phyloP scores from a whole-genome alignment of 2,888 invertebrate species.

The Yponomeuta malinellus region DNA sequence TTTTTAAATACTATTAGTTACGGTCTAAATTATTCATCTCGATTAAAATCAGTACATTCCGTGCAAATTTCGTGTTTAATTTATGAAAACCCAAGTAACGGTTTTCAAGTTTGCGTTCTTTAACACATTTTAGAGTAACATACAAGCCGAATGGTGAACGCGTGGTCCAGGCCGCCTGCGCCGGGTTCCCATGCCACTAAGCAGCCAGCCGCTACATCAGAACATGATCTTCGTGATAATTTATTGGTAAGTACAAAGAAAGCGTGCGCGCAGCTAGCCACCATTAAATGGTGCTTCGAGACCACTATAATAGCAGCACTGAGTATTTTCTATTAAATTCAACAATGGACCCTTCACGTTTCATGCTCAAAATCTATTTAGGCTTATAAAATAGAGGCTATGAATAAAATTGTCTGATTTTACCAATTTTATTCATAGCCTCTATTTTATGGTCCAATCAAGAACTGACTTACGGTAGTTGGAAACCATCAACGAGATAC shows the following conservation, averaged over 20 bases:
- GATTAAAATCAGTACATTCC: too few relatives aligned
- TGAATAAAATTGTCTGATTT: too few relatives aligned
- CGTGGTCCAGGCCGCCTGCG: not conserved
- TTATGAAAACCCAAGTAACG: too few relatives aligned
- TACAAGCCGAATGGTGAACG: not conserved
- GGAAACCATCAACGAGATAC: not conserved
- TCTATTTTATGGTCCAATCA: not conserved
- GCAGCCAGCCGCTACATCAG: slow-evolving; percentile 44
- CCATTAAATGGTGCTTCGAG: slow-evolving; percentile 42
- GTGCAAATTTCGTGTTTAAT: too few relatives aligned
- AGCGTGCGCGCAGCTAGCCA: slow-evolving; percentile 47
- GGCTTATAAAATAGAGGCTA: not conserved
- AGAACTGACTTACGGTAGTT: not conserved
- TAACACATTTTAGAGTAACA: not conserved
- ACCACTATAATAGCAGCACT: not conserved
- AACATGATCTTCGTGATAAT: slow-evolving; percentile 69
- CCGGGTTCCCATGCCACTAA: slow-evolving; percentile 53
- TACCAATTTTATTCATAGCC: not conserved
- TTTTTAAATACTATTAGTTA: too few relatives aligned
- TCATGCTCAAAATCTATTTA: not conserved
- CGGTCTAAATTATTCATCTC: too few relatives aligned
- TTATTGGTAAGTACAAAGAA: slow-evolving; percentile 58
- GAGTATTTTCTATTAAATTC: not conserved
- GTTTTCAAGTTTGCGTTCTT: too few relatives aligned
- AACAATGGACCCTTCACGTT: not conserved